Evolutionary conservation across 2,797 vertebrate genomes (phyloP), one percentile per base, ranked within the genome.

Genomic region (Ceryle rudis): DNA sequence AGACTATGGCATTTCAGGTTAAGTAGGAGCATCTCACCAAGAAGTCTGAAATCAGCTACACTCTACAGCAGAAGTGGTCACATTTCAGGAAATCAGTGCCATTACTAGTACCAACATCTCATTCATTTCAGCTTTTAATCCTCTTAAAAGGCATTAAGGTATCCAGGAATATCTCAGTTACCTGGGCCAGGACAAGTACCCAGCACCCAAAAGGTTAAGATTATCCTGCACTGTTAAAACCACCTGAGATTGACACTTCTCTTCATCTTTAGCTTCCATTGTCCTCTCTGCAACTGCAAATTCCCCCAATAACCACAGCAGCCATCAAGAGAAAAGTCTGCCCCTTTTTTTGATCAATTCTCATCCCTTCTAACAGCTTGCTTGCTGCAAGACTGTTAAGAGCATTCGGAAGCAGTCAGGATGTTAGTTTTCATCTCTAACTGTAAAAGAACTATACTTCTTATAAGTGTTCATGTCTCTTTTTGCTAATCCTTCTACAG

Each of bases 311-410:
- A 86, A 81, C n/a, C 51, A 86, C 58, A 73, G 54, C 58, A 81
- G 70, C 11, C 64, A 74, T 39, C 66, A 86, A 89, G 62, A 90
- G 80, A 80, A 69, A 81, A 80, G 83, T 74, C 47, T 19, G 28
- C 1, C 0, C 3, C 22, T 22, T 47, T 22, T 47, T 92, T 44
- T 42, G 5, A 94, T 74, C 74, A 89, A 39, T 89, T 93, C 80
- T 90, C 57, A 91, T 93, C 74, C 64, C 55, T 89, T 93, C 64
- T 77, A 97, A 89, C 51, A 77, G 88, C 60, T 80, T 94, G 89
- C 64, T 71, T 81, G 78, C 52, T 3, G 5, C 47, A 95, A 55
- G 55, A 65, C 49, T 4, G 21, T 0, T 64, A 84, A 91, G 46
- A 70, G 65, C 67, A 67, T 92, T 93, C 74, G 96, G 85, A 94